phyloP scores from a whole-genome alignment of 2,888 invertebrate species.

The Pheosia tremula region DNA sequence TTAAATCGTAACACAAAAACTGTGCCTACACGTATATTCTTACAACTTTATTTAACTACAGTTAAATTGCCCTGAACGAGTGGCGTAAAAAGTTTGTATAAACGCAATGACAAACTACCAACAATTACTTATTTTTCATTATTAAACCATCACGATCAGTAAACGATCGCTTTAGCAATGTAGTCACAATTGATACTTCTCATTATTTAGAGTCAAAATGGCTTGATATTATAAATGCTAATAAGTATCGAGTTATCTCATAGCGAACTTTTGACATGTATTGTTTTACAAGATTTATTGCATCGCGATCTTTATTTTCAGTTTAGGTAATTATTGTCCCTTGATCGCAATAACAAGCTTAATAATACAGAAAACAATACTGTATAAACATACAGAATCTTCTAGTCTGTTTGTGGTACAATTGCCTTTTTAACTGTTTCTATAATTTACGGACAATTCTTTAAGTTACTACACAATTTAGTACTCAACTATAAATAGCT shows the following conservation, averaged over 20 bases:
- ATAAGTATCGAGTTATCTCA: slow-evolving; percentile 15
- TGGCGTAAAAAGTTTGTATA: not conserved
- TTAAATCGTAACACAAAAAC: slow-evolving; percentile 4
- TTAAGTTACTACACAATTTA: not conserved
- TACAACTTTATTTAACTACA: not conserved
- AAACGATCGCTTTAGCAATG: slow-evolving; percentile 8
- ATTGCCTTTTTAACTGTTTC: not conserved
- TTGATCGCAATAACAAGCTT: not conserved
- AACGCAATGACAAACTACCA: not conserved
- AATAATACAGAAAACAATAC: not conserved
- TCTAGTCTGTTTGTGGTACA: not conserved
- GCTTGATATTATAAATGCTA: slow-evolving; percentile 12
- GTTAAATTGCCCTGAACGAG: slow-evolving; percentile 6
- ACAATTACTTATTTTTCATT: not conserved
- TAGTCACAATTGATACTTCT: slow-evolving; percentile 2
- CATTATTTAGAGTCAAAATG: slow-evolving; percentile 17
- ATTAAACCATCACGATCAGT: not conserved
- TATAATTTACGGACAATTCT: not conserved
- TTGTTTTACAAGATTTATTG: slow-evolving; percentile 28
- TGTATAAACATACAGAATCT: not conserved
- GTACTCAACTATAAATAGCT: too few relatives aligned
- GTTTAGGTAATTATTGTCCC: slow-evolving; percentile 12
- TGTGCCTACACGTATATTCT: not conserved
- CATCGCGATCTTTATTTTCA: slow-evolving; percentile 10
- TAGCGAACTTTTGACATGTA: slow-evolving; percentile 20